phyloP scores from a whole-genome alignment of 2,888 invertebrate species.

The Parasteatoda lunata region DNA sequence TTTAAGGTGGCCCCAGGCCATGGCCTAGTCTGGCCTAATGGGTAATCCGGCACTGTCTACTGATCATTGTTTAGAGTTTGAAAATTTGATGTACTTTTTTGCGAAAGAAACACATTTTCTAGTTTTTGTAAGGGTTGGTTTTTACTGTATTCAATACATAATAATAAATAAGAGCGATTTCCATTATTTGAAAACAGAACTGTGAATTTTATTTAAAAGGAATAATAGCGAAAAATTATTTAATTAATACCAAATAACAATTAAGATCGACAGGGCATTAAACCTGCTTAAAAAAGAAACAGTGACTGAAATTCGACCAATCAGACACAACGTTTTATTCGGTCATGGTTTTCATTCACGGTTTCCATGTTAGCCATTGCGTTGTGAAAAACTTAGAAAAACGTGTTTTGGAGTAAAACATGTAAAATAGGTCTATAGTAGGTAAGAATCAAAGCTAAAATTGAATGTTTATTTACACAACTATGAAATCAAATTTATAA shows the following conservation, averaged over 20 bases:
- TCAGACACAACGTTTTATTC: constrained; percentile 70
- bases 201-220: too few relatives aligned
- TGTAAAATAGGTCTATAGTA: constrained; percentile 29
- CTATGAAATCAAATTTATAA: constrained; percentile 20
- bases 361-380: constrained; percentile 65
- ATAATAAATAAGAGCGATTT: too few relatives aligned
- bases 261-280: constrained; percentile 54
- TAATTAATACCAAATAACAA: neutral
- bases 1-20: too few relatives aligned
- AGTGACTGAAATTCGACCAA: constrained; percentile 66
- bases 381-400: constrained; percentile 55
- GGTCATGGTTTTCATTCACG: constrained; percentile 68
- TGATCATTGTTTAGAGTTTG: too few relatives aligned
- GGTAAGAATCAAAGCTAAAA: constrained; percentile 45
- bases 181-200: too few relatives aligned
- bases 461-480: constrained; percentile 1
- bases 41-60: too few relatives aligned
- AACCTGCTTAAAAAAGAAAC: constrained; percentile 64
- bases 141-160: too few relatives aligned
- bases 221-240: too few relatives aligned
- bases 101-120: too few relatives aligned
- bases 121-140: too few relatives aligned
- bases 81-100: too few relatives aligned
- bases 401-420: constrained; percentile 63
- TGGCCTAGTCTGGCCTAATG: too few relatives aligned